phyloP scores from a whole-genome alignment of 1,140 invertebrate genomes.

The Catajapyx aquilonaris region DNA sequence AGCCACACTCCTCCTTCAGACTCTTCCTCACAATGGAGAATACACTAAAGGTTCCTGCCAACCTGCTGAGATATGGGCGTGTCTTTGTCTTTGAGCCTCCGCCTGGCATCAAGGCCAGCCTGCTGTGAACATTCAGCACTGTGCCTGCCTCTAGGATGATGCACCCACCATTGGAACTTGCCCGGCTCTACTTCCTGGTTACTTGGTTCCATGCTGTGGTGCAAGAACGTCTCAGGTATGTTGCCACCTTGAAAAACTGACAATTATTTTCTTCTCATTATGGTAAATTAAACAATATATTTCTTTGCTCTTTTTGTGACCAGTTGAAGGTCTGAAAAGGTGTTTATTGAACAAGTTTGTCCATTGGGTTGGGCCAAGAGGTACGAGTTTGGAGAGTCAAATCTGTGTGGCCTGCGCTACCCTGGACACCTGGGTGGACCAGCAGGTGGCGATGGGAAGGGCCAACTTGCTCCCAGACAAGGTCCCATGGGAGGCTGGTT shows the following conservation, averaged over 20 bases:
- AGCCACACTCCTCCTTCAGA: conserved; percentile 78
- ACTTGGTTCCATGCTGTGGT: conserved; percentile 99
- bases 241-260: no score
- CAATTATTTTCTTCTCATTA: no score
- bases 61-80: conserved; percentile 77
- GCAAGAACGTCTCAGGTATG: conserved; percentile 88
- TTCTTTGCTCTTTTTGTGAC: no score
- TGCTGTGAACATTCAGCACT: conserved; percentile 86
- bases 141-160: conserved; percentile 79
- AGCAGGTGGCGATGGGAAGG: conserved; percentile 87
- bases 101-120: conserved; percentile 89
- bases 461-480: conserved; percentile 96
- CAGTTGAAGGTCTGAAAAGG: no score
- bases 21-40: conserved; percentile 92
- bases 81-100: conserved; percentile 98
- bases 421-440: conserved; percentile 95
- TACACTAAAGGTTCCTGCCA: conserved; percentile 81
- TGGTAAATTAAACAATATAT: no score
- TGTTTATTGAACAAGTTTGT: no score
- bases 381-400: conserved; percentile 98
- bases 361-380: conserved; percentile 97
- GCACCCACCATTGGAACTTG: conserved; percentile 82
- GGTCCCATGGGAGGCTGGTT: conserved; percentile 94
- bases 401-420: conserved; percentile 96
- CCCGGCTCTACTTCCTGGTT: conserved; percentile 87